These are phyloP conservation scores for Agelastica alni DNA, from an alignment of 2,888 invertebrate genomes.

Conservation along the genomic window DNA sequence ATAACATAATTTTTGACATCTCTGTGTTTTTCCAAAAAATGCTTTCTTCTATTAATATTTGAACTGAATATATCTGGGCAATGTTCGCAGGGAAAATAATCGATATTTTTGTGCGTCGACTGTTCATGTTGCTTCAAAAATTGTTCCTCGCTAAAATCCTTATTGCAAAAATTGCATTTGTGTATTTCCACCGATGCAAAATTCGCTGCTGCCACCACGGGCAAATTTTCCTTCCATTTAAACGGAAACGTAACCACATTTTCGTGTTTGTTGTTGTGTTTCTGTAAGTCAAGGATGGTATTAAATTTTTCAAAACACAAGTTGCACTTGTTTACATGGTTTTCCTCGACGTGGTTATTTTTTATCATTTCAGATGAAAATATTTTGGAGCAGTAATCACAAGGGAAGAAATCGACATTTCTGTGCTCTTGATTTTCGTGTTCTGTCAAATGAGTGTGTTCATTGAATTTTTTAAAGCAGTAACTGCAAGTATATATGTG, in stretches of 20 bases:
- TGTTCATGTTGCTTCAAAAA: background rate
- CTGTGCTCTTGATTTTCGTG: conserved; percentile 4
- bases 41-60: conserved; percentile 9
- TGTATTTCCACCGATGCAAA: no score
- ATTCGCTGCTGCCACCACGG: no score
- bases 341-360: background rate
- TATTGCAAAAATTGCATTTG: background rate
- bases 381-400: background rate
- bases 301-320: background rate
- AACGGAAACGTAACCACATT: background rate
- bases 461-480: background rate
- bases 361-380: background rate
- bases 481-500: background rate
- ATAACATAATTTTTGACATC: no score
- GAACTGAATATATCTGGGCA: conserved; percentile 1
- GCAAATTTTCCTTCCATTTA: no score
- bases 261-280: background rate
- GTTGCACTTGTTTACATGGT: background rate
- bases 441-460: background rate
- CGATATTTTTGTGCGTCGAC: conserved; percentile 1
- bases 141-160: background rate
- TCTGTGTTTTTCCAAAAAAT: background rate
- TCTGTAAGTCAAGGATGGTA: background rate
- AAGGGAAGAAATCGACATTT: conserved; percentile 10
- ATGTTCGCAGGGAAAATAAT: conserved; percentile 6